A percentile compares a stretch with the other conserved stretches of the same genome.
phyloP scores from a whole-genome alignment of 1,140 invertebrate genomes.

The Sinonovacula constricta region DNA sequence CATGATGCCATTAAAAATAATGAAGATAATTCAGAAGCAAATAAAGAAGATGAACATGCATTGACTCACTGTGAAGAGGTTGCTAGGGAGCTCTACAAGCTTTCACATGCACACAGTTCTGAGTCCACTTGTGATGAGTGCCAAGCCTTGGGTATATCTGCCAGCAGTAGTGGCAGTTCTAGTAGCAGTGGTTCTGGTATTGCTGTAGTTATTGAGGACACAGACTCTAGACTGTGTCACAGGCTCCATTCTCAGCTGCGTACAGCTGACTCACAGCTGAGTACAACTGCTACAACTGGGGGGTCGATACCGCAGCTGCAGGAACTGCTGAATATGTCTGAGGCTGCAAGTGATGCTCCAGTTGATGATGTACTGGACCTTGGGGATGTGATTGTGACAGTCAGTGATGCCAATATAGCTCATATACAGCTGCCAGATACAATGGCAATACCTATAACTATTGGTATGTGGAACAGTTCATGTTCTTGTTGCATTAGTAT shows the following conservation, averaged over 20 bases:
- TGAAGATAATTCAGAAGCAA: background rate
- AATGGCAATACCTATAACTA: background rate
- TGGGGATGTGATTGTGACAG: background rate
- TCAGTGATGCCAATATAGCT: background rate
- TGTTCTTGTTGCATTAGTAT: too few species aligned
- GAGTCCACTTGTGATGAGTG: background rate
- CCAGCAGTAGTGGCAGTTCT: background rate
- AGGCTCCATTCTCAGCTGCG: background rate
- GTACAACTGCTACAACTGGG: too few species aligned
- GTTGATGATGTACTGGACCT: background rate
- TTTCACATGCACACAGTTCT: background rate
- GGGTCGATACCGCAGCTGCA: too few species aligned
- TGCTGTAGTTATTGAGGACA: background rate
- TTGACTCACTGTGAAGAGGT: background rate
- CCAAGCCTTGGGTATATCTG: background rate
- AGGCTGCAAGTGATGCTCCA: background rate
- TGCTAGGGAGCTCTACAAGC: background rate
- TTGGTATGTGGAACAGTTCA: too few species aligned
- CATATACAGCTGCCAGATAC: background rate
- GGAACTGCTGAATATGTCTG: background rate
- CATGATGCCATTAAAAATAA: too few species aligned
- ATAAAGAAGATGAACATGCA: background rate
- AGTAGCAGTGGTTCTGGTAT: background rate
- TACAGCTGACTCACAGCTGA: background rate
- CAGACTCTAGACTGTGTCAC: background rate